phyloP scores from a whole-genome alignment of 1,140 invertebrate genomes.

The Archegozetes longisetosus region DNA sequence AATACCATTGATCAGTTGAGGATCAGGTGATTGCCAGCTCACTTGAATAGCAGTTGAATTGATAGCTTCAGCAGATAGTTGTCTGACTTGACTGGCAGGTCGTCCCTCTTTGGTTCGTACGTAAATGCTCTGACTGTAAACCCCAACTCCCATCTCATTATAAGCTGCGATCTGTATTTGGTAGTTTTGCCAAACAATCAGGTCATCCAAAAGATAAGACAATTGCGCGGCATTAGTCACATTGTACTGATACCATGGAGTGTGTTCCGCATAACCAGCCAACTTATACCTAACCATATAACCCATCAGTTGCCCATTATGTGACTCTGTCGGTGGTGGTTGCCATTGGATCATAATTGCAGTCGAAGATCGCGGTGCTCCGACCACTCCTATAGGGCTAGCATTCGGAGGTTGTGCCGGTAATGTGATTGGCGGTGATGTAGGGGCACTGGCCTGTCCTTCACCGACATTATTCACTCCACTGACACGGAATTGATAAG shows the following conservation, averaged over 20 bases:
- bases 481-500: slow-evolving; percentile 87
- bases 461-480: slow-evolving; percentile 88
- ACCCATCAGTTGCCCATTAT: slow-evolving; percentile 85
- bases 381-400: slow-evolving; percentile 71
- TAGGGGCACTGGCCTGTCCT: slow-evolving; percentile 57
- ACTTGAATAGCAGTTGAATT: slow-evolving; percentile 74
- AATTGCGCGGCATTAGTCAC: slow-evolving; percentile 82
- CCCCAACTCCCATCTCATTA: slow-evolving; percentile 88
- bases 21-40: slow-evolving; percentile 79
- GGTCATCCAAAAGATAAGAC: slow-evolving; percentile 76
- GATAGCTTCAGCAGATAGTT: slow-evolving; percentile 53
- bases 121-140: slow-evolving; percentile 73
- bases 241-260: slow-evolving; percentile 72
- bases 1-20: slow-evolving; percentile 94
- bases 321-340: slow-evolving; percentile 71
- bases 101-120: slow-evolving; percentile 87
- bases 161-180: slow-evolving; percentile 91
- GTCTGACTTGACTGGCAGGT: slow-evolving; percentile 55
- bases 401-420: slow-evolving; percentile 52
- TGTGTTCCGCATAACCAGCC: slow-evolving; percentile 64
- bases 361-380: slow-evolving; percentile 73
- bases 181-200: slow-evolving; percentile 97
- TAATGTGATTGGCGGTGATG: slow-evolving; percentile 12
- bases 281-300: slow-evolving; percentile 81
- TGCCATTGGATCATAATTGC: slow-evolving; percentile 98